phyloP scores from a whole-genome alignment of 2,797 vertebrate genomes.

The Anniella stebbinsi region DNA sequence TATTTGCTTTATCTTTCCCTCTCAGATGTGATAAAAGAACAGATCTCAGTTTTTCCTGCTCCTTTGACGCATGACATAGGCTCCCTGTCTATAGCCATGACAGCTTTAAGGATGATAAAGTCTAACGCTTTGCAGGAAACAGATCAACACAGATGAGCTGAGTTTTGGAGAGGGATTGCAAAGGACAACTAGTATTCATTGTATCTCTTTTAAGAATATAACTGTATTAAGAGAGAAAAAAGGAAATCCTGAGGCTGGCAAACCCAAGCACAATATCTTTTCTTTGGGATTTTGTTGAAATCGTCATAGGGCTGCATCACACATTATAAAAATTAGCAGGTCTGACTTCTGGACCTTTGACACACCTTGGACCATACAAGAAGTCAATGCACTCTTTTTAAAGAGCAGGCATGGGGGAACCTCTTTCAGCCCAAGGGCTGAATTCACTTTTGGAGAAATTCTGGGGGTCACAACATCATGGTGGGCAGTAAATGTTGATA shows the following conservation, averaged over 20 bases:
- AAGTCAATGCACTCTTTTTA: background rate
- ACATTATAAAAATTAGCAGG: background rate
- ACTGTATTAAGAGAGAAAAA: background rate
- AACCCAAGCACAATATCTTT: background rate
- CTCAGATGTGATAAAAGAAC: constrained; percentile 14
- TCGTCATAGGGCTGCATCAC: background rate
- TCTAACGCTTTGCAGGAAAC: background rate
- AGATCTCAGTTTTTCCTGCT: constrained; percentile 6
- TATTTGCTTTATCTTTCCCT: constrained; percentile 16
- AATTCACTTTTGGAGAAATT: too few relatives aligned
- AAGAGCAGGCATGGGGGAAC: too few relatives aligned
- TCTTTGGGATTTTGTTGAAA: background rate
- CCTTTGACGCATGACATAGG: constrained; percentile 20
- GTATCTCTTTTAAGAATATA: background rate
- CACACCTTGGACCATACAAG: too few relatives aligned
- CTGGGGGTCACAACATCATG: too few relatives aligned
- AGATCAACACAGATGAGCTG: constrained; percentile 1
- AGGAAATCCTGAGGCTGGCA: background rate
- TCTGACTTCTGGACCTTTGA: background rate
- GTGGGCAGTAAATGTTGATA: too few relatives aligned
- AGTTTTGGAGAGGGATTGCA: background rate
- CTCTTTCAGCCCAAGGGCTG: too few relatives aligned
- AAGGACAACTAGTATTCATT: background rate
- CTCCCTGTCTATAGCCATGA: background rate
- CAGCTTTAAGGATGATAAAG: constrained; percentile 27